These are phyloP conservation scores for Caenorhabditis becei DNA, from an alignment of 2,888 invertebrate species.

Conservation along the genomic window DNA sequence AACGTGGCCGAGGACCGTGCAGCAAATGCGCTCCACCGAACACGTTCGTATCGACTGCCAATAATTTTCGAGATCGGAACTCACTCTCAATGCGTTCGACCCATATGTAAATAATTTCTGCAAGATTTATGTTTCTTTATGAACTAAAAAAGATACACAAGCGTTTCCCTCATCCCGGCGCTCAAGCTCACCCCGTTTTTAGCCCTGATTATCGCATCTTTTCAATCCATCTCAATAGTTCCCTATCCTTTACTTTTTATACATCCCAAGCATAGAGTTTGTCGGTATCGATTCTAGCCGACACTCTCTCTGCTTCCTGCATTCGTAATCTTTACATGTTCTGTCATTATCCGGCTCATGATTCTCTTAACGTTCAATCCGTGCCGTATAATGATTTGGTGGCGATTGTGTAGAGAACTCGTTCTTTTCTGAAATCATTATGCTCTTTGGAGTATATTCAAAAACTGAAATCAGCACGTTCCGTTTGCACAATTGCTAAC, in stretches of 20 bases:
- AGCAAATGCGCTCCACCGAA: conserved; percentile 26
- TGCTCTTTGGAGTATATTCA: neutral
- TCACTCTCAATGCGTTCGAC: too few species aligned
- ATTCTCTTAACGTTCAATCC: neutral
- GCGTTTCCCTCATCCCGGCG: too few species aligned
- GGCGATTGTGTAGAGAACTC: conserved; percentile 10
- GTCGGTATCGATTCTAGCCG: conserved; percentile 5
- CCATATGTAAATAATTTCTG: too few species aligned
- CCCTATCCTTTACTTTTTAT: neutral
- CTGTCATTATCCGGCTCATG: conserved; percentile 45
- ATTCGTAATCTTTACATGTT: neutral
- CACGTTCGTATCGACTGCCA: conserved; percentile 25
- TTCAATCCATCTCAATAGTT: too few species aligned
- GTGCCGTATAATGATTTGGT: conserved; percentile 37
- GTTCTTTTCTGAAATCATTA: neutral
- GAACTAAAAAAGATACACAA: too few species aligned
- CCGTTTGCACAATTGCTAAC: conserved; percentile 26
- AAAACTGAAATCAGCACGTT: neutral
- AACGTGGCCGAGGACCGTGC: neutral
- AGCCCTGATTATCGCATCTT: too few species aligned
- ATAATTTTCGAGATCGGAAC: neutral
- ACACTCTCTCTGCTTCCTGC: conserved; percentile 13
- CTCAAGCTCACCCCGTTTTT: too few species aligned
- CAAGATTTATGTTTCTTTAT: too few species aligned
- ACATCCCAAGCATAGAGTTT: conserved; percentile 4